Base-by-base conservation (phyloP, 2,888 invertebrate species). In the Petrophora chlorosata region DNA sequence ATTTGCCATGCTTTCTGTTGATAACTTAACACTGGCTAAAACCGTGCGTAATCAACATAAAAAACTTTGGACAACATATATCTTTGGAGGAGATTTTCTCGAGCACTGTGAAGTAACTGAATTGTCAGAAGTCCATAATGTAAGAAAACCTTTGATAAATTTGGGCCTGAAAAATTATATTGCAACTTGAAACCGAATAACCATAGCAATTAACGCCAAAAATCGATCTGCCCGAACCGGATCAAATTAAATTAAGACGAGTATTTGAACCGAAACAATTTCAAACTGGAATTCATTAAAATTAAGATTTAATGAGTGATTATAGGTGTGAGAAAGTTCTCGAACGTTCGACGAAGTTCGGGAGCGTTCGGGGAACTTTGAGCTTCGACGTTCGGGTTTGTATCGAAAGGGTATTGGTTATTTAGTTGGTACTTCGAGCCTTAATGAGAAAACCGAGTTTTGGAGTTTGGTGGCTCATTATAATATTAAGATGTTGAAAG, bases 281-380 rank as follows among this genome's bases (percentile, higher is more conserved):
- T 56, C 42, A 46, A 61, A 63, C 39, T 53, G 56, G 58, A 65
- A 69, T 67, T 67, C 63, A 64, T 64, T 65, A 54, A 61, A 70
- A 68, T 70, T 64, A 61, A 63, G 58, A 64, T 59, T 65, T 70
- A 63, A 70, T 63, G 64, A 65, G 60, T 65, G 62, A 64, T 64
- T 61, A 63, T 57, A 48, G 53, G 17, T 43, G 10, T 33, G 2
- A 14, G 47, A 29, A 33, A 40, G 47, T 42, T 48, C 8, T 2
- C 13, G 41, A 25, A 26, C 26, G 36, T 30, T 41, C 32, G 29
- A 5, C 8, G 26, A 26, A 26, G 25, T 36, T 36, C 9, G 36
- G 33, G 7, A 36, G 12, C 10, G 34, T 35, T 44, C 30, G 22
- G 9, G 14, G 22, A 39, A 40, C 9, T 40, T 46, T 7, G 3